These are phyloP conservation scores for Drosophila sordidula DNA, from an alignment of 2,888 invertebrate species.

Conservation along the genomic window DNA sequence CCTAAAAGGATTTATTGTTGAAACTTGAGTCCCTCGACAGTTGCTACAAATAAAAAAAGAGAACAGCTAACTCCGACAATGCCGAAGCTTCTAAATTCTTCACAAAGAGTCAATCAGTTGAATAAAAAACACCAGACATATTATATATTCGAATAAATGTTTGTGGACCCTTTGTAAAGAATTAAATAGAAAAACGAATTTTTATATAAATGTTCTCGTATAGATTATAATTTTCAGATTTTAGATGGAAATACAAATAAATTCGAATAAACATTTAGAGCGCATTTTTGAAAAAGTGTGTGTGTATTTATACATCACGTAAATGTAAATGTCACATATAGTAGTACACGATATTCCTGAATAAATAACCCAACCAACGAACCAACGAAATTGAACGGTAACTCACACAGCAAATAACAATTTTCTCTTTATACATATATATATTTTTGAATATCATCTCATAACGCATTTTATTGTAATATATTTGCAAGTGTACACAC, in stretches of 20 bases:
- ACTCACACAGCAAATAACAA: constrained; percentile 74
- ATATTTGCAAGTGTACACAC: constrained; percentile 26
- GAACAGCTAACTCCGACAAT: constrained; percentile 45
- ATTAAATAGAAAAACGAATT: constrained; percentile 7
- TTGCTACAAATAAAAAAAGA: constrained; percentile 52
- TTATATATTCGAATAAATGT: constrained; percentile 5
- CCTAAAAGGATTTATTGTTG: constrained; percentile 68
- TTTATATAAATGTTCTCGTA: constrained; percentile 9
- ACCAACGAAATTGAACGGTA: constrained; percentile 64
- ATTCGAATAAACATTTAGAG: constrained; percentile 68
- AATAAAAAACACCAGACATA: constrained; percentile 1
- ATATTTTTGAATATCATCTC: constrained; percentile 54
- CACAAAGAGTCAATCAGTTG: constrained; percentile 31
- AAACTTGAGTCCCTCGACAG: constrained; percentile 76
- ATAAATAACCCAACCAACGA: constrained; percentile 41
- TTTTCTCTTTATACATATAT: constrained; percentile 36
- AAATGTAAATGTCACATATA: constrained; percentile 31
- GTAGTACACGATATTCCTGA: constrained; percentile 41
- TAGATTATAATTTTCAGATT: constrained; percentile 2
- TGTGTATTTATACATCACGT: constrained; percentile 18
- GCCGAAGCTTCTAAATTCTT: constrained; percentile 52
- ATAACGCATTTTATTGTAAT: constrained; percentile 47
- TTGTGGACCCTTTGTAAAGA: constrained; percentile 7
- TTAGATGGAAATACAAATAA: constrained; percentile 47
- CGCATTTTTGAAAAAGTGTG: constrained; percentile 45